phyloP scores from a whole-genome alignment of 2,888 invertebrate genomes.

The Microplitis deprimator region DNA sequence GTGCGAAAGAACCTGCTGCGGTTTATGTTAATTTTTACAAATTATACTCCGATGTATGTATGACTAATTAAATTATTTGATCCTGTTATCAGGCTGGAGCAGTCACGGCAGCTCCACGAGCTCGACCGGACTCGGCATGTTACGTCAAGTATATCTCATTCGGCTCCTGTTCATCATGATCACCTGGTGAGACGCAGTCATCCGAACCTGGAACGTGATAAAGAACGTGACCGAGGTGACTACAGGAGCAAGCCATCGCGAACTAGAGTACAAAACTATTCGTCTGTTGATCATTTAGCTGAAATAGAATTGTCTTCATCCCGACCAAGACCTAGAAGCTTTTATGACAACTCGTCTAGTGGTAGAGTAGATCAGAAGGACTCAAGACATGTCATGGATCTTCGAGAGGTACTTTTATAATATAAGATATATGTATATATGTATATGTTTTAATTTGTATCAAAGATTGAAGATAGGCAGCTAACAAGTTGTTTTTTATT shows the following conservation, averaged over 20 bases:
- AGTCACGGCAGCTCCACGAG: constrained; percentile 60
- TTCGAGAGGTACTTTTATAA: constrained; percentile 45
- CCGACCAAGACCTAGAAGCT: constrained; percentile 66
- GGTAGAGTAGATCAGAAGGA: constrained; percentile 63
- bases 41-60: too few relatives aligned
- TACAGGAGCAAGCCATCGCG: constrained; percentile 59
- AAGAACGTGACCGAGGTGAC: constrained; percentile 53
- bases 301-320: constrained; percentile 56
- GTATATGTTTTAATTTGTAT: too few relatives aligned
- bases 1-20: too few relatives aligned
- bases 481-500: constrained; percentile 1
- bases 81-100: constrained; percentile 54
- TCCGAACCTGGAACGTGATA: constrained; percentile 62
- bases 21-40: too few relatives aligned
- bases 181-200: constrained; percentile 57
- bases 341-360: constrained; percentile 66
- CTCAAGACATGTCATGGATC: constrained; percentile 57
- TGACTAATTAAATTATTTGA: constrained; percentile 21
- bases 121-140: constrained; percentile 59
- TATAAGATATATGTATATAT: background rate
- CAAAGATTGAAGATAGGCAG: constrained; percentile 17
- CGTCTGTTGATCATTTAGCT: constrained; percentile 54
- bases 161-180: constrained; percentile 54
- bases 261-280: constrained; percentile 64
- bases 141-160: constrained; percentile 32